Conservation (phyloP, 2,113 vertebrate genomes). For the Hucho hucho region DNA sequence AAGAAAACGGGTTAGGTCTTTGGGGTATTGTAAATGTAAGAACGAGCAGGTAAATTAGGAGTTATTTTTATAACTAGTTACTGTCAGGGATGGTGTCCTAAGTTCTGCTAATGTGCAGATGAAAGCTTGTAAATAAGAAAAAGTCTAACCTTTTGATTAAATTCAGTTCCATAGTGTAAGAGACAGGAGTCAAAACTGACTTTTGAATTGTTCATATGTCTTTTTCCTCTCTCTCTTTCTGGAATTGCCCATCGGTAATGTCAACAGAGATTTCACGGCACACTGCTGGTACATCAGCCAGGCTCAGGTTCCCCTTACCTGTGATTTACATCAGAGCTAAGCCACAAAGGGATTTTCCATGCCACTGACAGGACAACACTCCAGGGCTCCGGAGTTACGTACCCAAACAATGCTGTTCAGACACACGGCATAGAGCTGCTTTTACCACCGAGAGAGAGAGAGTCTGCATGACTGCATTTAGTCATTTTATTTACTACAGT, state of each 20-base stretch:
- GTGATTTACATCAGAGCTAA: constrained; percentile 71
- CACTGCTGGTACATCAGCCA: constrained; percentile 59
- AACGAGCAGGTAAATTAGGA: constrained; percentile 39
- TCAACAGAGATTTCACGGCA: constrained; percentile 72
- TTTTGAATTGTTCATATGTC: constrained; percentile 2
- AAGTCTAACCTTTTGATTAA: constrained; percentile 24
- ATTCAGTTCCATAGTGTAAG: not conserved
- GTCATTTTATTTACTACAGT: constrained; percentile 41
- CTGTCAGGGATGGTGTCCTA: constrained; percentile 11
- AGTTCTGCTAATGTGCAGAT: constrained; percentile 27
- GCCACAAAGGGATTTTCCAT: constrained; percentile 64
- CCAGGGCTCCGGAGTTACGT: constrained; percentile 49
- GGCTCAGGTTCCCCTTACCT: constrained; percentile 64
- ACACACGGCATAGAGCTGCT: constrained; percentile 53
- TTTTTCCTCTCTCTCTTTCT: constrained; percentile 53
- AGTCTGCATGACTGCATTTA: constrained; percentile 44
- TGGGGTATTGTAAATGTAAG: constrained; percentile 45
- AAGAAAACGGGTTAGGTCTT: constrained; percentile 60
- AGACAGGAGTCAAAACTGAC: not conserved
- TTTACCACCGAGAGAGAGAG: constrained; percentile 44
- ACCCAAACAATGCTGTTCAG: constrained; percentile 54
- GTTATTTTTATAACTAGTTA: constrained; percentile 40
- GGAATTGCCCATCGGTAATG: constrained; percentile 63
- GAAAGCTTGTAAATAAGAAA: constrained; percentile 18
- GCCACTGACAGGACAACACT: constrained; percentile 36